A percentile compares a stretch with the other conserved stretches of the same genome.
Evolutionary conservation across 2,797 vertebrate species (phyloP).

Genomic region (Ibycter americanus): DNA sequence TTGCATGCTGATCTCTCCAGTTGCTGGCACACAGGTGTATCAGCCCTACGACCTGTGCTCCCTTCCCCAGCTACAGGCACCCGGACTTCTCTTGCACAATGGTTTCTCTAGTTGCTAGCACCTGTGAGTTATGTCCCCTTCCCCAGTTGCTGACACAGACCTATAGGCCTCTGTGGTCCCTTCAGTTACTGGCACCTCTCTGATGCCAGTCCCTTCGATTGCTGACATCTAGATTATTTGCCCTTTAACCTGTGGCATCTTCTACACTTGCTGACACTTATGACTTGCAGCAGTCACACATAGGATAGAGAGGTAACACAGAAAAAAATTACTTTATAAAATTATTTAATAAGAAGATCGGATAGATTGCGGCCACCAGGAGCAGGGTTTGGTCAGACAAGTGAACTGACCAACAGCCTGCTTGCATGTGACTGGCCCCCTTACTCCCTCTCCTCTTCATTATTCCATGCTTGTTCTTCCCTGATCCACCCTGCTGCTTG

Average conservation of each 20-base stretch:
- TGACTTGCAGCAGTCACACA: background rate
- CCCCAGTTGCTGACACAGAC: too few species aligned
- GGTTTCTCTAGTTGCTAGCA: background rate
- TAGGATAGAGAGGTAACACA: background rate
- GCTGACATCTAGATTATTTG: background rate
- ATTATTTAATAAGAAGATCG: background rate
- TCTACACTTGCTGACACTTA: background rate
- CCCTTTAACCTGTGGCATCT: background rate
- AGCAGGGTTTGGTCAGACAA: background rate
- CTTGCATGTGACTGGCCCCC: background rate
- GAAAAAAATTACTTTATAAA: background rate
- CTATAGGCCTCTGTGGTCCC: too few species aligned
- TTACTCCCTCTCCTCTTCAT: background rate
- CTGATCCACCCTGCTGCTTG: background rate
- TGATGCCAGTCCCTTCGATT: background rate
- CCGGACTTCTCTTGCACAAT: background rate
- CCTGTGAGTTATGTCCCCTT: too few species aligned
- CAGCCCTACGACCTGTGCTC: background rate
- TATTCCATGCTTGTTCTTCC: background rate
- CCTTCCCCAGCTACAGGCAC: background rate
- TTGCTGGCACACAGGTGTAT: background rate
- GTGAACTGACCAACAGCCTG: background rate
- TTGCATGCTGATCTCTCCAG: background rate
- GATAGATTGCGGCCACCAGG: background rate
- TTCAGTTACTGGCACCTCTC: background rate